Evolutionary conservation across 1,140 invertebrate species (phyloP).

Genomic region (Gyrodactylus bullatarudis): DNA sequence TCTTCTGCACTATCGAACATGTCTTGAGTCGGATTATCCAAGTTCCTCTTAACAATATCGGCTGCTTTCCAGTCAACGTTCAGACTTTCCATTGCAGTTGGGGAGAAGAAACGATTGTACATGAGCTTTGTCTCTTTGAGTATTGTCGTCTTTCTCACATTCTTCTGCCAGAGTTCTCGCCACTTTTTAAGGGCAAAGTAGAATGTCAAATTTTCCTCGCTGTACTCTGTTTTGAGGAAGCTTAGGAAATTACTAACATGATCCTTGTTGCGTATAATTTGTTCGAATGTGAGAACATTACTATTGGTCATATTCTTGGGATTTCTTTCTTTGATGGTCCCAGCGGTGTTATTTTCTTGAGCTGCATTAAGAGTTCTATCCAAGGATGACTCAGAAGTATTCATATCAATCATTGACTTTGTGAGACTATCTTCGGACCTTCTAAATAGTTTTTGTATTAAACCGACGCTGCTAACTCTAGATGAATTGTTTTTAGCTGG

Average conservation of each 20-base stretch:
- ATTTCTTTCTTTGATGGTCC: no score
- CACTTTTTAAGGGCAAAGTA: not conserved
- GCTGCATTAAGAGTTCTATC: not conserved
- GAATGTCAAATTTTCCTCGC: not conserved
- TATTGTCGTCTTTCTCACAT: not conserved
- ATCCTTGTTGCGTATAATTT: not conserved
- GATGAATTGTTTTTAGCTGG: not conserved
- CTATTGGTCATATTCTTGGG: no score
- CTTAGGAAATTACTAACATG: not conserved
- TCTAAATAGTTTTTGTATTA: not conserved
- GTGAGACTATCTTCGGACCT: not conserved
- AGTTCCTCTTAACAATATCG: not conserved
- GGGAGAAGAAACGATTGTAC: not conserved
- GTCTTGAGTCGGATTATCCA: not conserved
- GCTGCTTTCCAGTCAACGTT: not conserved
- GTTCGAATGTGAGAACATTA: not conserved
- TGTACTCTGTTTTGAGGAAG: not conserved
- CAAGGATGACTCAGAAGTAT: not conserved
- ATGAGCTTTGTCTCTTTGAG: not conserved
- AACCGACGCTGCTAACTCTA: not conserved
- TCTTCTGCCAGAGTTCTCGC: not conserved
- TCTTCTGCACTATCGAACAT: not conserved
- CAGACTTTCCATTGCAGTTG: not conserved
- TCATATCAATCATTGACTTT: not conserved
- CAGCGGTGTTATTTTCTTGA: not conserved